phyloP scores from a whole-genome alignment of 1,140 invertebrate species.

The Arion vulgaris region DNA sequence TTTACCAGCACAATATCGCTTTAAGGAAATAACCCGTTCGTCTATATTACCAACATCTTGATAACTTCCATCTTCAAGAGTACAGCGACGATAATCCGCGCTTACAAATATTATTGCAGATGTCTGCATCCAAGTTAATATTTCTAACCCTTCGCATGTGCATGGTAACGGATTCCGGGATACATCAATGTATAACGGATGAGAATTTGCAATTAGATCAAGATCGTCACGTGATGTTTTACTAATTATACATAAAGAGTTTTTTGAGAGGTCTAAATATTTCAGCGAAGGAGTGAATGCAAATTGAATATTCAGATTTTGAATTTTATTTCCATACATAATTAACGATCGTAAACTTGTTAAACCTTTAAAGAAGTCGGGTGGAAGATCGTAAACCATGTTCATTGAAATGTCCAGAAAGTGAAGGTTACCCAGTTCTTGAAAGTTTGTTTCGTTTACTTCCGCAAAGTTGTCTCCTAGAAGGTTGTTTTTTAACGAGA shows the following conservation, averaged over 20 bases:
- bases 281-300: neutral
- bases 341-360: neutral
- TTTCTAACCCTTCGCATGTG: conserved; percentile 19
- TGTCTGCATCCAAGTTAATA: neutral
- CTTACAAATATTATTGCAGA: neutral
- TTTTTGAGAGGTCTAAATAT: neutral
- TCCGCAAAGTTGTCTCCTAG: neutral
- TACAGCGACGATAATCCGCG: neutral
- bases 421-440: neutral
- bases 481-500: neutral
- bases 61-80: neutral
- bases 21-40: neutral
- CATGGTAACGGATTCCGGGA: conserved; percentile 7
- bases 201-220: neutral
- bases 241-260: conserved; percentile 5
- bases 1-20: neutral
- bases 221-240: neutral
- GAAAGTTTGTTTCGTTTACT: neutral
- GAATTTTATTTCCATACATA: neutral
- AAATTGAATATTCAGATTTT: neutral
- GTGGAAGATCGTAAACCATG: neutral
- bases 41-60: neutral
- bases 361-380: neutral
- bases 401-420: conserved; percentile 9
- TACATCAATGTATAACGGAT: neutral